Conservation (phyloP, 2,113 vertebrate species). For the Eurypyga helias region DNA sequence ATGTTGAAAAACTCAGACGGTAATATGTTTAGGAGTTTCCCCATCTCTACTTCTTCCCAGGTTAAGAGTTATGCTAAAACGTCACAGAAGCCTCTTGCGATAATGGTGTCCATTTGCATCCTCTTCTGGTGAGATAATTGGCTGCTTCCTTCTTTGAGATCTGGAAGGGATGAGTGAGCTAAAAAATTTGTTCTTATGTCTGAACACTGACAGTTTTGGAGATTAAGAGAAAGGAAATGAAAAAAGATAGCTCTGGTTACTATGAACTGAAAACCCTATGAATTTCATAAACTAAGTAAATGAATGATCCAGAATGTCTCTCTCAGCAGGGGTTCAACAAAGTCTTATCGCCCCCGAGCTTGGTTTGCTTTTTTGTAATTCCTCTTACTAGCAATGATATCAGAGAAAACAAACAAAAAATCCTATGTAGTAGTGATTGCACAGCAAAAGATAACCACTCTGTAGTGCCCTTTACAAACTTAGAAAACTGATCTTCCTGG, state of each 20-base stretch:
- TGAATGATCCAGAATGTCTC: constrained; percentile 36
- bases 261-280: constrained; percentile 26
- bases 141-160: neutral
- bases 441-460: neutral
- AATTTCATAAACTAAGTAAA: constrained; percentile 43
- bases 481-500: neutral
- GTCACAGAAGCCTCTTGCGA: neutral
- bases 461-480: neutral
- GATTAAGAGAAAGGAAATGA: neutral
- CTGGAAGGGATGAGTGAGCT: neutral
- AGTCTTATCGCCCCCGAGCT: neutral
- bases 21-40: neutral
- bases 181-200: neutral
- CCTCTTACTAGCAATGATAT: neutral
- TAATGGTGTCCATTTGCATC: neutral
- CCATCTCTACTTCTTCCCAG: neutral
- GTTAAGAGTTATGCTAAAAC: neutral
- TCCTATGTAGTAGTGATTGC: neutral
- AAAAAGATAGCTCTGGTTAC: neutral
- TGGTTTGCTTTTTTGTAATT: constrained; percentile 18
- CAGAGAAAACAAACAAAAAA: neutral
- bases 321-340: constrained; percentile 30
- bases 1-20: neutral
- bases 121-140: neutral
- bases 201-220: neutral